These are phyloP conservation scores for Calameuta idolon DNA, from an alignment of 2,888 invertebrate genomes.

Conservation along the genomic window DNA sequence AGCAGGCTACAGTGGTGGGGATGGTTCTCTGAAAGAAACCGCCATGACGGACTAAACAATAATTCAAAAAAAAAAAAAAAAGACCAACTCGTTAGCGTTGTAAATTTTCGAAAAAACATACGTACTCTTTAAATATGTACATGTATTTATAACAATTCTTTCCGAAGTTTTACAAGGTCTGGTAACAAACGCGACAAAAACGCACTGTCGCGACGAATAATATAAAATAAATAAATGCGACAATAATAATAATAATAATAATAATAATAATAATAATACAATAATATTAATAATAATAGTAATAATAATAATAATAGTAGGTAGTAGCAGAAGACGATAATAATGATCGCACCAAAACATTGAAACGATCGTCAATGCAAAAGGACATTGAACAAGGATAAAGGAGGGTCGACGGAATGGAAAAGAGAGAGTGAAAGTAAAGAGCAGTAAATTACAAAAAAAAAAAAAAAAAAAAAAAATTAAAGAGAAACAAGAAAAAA, in stretches of 20 bases:
- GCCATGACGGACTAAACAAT: no score
- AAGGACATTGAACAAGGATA: slow-evolving; percentile 22
- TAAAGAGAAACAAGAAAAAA: not conserved
- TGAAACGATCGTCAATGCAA: slow-evolving; percentile 31
- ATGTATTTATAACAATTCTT: slow-evolving; percentile 39
- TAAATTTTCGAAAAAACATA: no score
- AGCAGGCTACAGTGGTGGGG: no score
- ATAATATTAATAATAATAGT: not conserved
- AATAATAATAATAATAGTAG: slow-evolving; percentile 9
- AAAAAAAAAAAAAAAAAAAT: not conserved
- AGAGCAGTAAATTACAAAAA: slow-evolving; percentile 13
- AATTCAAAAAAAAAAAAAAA: no score
- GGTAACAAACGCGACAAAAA: slow-evolving; percentile 31
- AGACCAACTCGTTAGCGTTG: no score
- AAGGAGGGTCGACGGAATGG: slow-evolving; percentile 13
- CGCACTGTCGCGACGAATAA: slow-evolving; percentile 22
- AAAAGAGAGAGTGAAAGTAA: slow-evolving; percentile 20
- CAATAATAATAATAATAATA: slow-evolving; percentile 25
- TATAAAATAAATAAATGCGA: slow-evolving; percentile 32
- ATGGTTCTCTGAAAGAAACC: no score
- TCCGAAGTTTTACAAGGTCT: slow-evolving; percentile 32
- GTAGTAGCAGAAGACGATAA: slow-evolving; percentile 6
- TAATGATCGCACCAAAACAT: slow-evolving; percentile 30
- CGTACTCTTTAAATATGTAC: slow-evolving; percentile 30
- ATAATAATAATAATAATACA: slow-evolving; percentile 9